Conservation (phyloP, 1,140 invertebrate genomes). For the Archivesica marissinica region DNA sequence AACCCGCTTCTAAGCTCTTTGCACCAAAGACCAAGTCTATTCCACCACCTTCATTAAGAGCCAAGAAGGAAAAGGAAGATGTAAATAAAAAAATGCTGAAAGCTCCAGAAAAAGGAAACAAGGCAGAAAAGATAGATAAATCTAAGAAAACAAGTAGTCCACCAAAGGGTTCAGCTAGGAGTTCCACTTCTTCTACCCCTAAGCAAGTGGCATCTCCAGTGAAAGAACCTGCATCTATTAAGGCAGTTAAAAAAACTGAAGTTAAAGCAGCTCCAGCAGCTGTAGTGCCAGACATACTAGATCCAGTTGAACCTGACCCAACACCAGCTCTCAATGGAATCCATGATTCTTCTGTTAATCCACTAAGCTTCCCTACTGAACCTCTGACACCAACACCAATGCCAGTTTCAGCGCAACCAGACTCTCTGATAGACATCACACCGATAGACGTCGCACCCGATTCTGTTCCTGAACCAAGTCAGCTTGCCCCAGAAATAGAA, state of each 20-base stretch:
- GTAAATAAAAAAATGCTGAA: constrained; percentile 54
- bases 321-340: constrained; percentile 18
- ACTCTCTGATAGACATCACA: constrained; percentile 66
- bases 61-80: constrained; percentile 60
- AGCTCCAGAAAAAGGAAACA: constrained; percentile 31
- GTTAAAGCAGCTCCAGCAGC: constrained; percentile 10
- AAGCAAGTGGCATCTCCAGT: constrained; percentile 33
- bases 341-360: constrained; percentile 47
- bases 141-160: constrained; percentile 31
- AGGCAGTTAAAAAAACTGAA: constrained; percentile 22
- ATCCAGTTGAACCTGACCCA: constrained; percentile 42
- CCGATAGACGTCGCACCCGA: constrained; percentile 63
- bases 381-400: constrained; percentile 20
- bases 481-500: constrained; percentile 36
- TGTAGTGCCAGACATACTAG: constrained; percentile 44
- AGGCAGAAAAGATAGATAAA: constrained; percentile 27
- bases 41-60: constrained; percentile 45
- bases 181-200: constrained; percentile 51
- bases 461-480: constrained; percentile 64
- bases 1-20: constrained; percentile 47
- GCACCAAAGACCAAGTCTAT: constrained; percentile 51
- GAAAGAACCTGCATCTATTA: constrained; percentile 24
- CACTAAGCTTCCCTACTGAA: constrained; percentile 29
- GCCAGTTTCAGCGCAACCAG: constrained; percentile 59
- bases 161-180: constrained; percentile 48